Percentiles rank a stretch among this genome's conserved stretches.
Conservation (phyloP, 2,797 vertebrate genomes). For the Anniella stebbinsi region DNA sequence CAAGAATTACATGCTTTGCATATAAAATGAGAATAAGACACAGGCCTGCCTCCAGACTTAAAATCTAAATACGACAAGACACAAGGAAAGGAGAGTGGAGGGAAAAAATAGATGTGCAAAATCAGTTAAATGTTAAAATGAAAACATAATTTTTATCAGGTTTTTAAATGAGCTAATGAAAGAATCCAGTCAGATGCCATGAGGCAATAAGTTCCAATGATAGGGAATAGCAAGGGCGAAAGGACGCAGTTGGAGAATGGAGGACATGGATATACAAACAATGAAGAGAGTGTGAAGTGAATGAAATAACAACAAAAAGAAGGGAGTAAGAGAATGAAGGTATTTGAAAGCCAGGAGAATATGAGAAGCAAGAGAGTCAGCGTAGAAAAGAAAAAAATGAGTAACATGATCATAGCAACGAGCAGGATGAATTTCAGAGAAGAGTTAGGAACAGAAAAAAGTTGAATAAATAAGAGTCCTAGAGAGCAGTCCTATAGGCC, state of each 20-base stretch:
- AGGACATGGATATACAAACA: neutral
- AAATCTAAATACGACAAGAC: neutral
- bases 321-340: neutral
- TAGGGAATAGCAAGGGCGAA: neutral
- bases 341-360: too few relatives aligned
- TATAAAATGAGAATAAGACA: constrained; percentile 4
- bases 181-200: neutral
- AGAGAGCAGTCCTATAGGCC: too few relatives aligned
- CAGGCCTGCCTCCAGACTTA: neutral
- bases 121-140: neutral
- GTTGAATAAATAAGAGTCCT: neutral
- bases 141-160: neutral
- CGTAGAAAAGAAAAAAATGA: neutral
- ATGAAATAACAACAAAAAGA: neutral
- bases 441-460: too few relatives aligned
- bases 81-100: neutral
- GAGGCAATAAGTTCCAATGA: neutral
- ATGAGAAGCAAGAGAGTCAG: neutral
- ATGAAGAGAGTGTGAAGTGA: neutral
- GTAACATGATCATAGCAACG: neutral
- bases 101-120: too few relatives aligned
- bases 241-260: neutral
- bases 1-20: too few relatives aligned
- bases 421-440: neutral
- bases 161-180: neutral